Percentiles rank a stretch among this genome's conserved stretches.
Conservation (phyloP, 2,888 invertebrate species). For the Oxycera nigricornis region DNA sequence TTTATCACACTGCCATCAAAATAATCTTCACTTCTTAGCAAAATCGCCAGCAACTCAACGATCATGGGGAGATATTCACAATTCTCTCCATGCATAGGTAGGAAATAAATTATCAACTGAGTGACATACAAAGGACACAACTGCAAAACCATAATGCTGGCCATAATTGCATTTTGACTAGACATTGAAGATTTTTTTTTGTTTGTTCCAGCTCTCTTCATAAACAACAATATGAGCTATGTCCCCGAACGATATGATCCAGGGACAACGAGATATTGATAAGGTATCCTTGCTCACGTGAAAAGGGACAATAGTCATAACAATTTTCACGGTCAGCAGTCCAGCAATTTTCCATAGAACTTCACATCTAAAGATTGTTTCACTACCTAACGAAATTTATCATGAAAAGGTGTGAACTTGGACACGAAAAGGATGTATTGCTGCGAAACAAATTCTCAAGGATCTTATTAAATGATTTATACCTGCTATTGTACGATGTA, state of each 20-base stretch:
- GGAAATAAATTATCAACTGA: constrained; percentile 40
- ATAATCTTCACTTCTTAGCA: background rate
- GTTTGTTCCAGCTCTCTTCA: too few relatives aligned
- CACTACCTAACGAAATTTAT: background rate
- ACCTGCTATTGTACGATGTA: background rate
- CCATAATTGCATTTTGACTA: constrained; percentile 44
- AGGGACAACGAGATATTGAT: background rate
- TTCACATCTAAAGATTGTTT: background rate
- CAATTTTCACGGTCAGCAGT: constrained; percentile 2
- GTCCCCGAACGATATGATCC: background rate
- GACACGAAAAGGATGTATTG: background rate
- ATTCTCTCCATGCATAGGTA: background rate
- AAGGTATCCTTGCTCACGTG: background rate
- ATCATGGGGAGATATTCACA: background rate
- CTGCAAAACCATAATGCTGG: constrained; percentile 41
- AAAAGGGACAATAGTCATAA: constrained; percentile 5
- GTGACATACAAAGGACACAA: constrained; percentile 41
- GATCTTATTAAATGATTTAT: background rate
- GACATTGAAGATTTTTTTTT: constrained; percentile 34
- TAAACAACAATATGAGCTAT: constrained; percentile 3
- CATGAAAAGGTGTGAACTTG: constrained; percentile 26
- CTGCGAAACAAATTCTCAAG: background rate
- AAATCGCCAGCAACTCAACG: background rate
- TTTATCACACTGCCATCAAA: constrained; percentile 17
- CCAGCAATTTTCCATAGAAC: background rate